These are phyloP conservation scores for Zophobas atratus DNA, from an alignment of 1,140 invertebrate genomes.

Conservation along the genomic window DNA sequence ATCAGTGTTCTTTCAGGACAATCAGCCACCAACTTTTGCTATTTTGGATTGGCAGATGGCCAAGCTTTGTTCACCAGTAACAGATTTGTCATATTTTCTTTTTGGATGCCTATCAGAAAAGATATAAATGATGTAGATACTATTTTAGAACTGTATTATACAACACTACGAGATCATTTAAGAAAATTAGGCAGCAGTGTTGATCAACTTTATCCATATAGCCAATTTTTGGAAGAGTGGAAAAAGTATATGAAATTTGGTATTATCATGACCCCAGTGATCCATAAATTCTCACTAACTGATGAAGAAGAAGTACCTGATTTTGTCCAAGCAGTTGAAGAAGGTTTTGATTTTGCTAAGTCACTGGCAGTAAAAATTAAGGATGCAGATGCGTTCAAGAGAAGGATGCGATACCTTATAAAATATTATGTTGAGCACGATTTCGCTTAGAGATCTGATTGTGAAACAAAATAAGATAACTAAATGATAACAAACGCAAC, in stretches of 20 bases:
- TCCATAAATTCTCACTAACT: slow-evolving; percentile 58
- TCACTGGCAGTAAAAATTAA: slow-evolving; percentile 43
- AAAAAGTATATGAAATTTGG: slow-evolving; percentile 65
- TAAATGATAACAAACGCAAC: too few relatives aligned
- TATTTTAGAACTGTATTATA: slow-evolving; percentile 55
- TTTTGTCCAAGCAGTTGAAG: background rate
- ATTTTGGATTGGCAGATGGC: slow-evolving; percentile 73
- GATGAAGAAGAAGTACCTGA: slow-evolving; percentile 30
- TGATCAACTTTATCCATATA: slow-evolving; percentile 68
- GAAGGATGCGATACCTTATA: background rate
- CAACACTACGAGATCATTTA: slow-evolving; percentile 45
- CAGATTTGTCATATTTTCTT: slow-evolving; percentile 72
- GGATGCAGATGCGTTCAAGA: background rate
- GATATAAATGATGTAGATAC: slow-evolving; percentile 49
- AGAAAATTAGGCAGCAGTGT: slow-evolving; percentile 63
- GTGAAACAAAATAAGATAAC: too few relatives aligned
- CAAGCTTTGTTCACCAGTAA: slow-evolving; percentile 71
- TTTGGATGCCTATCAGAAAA: slow-evolving; percentile 70
- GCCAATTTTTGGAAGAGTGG: slow-evolving; percentile 66
- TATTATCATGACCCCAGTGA: slow-evolving; percentile 64
- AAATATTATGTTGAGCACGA: background rate
- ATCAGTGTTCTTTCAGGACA: slow-evolving; percentile 5
- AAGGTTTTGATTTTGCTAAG: slow-evolving; percentile 4
- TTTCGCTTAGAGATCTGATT: background rate
- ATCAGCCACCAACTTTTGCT: slow-evolving; percentile 59